Base-by-base conservation (phyloP, 2,113 vertebrate genomes). In the Mola mola region DNA sequence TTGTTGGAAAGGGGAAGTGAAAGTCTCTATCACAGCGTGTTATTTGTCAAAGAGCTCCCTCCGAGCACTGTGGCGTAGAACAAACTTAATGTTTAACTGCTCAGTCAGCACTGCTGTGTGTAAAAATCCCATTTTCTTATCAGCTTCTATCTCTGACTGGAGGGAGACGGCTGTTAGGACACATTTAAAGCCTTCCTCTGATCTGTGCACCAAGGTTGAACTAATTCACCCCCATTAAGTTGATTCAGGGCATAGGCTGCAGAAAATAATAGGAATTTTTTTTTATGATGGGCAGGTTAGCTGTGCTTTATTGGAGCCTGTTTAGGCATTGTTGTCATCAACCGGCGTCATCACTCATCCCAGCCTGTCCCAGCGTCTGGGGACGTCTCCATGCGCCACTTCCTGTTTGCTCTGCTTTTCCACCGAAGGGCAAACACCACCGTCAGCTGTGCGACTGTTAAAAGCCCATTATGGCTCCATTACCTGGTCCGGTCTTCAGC, bases 391-490 rank as follows among this genome's bases (percentile, higher is more conserved):
- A 29, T 58, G 69, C 71, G 33, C 50, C 63, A 75, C 85, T 88
- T 88, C 84, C 85, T 87, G 81, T 86, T 88, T 85, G 79, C 75
- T 25, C 46, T 78, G 52, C 75, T 81, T 81, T 84, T 67, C 66
- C 80, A 72, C 53, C 40, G 40, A 81, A 79, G 75, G 72, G 74
- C 84, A 90, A 91, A 90, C 84, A 80, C 66, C 56, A 57, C 50
- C 67, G 29, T 83, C 69, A 67, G 80, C 73, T 72, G 48, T 22
- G 46, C 5, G 16, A 49, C 66, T 72, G 60, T 79, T 89, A 88
- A 89, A 88, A 89, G 86, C 75, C 83, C 80, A 87, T 91, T 86
- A 88, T 12, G 51, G 66, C 46, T 86, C 80, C 87, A 91, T 90
- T 90, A 89, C 78, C 79, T 83, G 61, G 25, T 25, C 26, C 52